A percentile compares a stretch with the other conserved stretches of the same genome.
These are phyloP conservation scores for Dione vanillae DNA, from an alignment of 2,888 invertebrate species.

Conservation along the genomic window DNA sequence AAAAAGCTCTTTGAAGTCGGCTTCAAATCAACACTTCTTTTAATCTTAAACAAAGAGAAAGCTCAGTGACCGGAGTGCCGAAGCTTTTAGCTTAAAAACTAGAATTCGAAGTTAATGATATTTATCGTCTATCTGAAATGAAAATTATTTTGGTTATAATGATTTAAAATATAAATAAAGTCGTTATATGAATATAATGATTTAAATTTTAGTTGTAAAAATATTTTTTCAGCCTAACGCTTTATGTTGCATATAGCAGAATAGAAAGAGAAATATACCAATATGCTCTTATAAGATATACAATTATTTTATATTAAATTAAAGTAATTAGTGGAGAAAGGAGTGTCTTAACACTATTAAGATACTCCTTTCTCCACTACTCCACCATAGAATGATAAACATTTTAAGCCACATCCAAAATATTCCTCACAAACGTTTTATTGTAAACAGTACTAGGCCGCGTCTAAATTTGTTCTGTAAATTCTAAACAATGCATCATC, in stretches of 20 bases:
- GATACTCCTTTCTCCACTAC: no score
- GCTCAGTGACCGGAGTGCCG: conserved; percentile 28
- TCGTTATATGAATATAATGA: no score
- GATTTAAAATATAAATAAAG: not conserved
- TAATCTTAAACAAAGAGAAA: conserved; percentile 37
- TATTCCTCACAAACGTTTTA: not conserved
- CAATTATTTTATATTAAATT: no score
- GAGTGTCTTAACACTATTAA: no score
- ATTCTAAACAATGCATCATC: conserved; percentile 16
- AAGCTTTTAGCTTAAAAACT: conserved; percentile 29
- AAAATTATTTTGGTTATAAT: not conserved
- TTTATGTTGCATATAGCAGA: no score
- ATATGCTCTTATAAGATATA: no score
- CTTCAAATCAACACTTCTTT: conserved; percentile 32
- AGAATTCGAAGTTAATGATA: conserved; percentile 3
- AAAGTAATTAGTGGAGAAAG: no score
- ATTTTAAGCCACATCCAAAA: not conserved
- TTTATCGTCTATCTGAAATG: not conserved
- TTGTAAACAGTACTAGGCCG: conserved; percentile 8
- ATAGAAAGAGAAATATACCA: no score
- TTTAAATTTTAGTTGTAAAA: no score
- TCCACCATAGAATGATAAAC: not conserved
- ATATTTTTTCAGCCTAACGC: no score
- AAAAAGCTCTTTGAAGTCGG: conserved; percentile 25
- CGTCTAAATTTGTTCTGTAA: conserved; percentile 18